These are phyloP conservation scores for Megalops cyprinoides DNA, from an alignment of 2,797 vertebrate species.

Conservation along the genomic window DNA sequence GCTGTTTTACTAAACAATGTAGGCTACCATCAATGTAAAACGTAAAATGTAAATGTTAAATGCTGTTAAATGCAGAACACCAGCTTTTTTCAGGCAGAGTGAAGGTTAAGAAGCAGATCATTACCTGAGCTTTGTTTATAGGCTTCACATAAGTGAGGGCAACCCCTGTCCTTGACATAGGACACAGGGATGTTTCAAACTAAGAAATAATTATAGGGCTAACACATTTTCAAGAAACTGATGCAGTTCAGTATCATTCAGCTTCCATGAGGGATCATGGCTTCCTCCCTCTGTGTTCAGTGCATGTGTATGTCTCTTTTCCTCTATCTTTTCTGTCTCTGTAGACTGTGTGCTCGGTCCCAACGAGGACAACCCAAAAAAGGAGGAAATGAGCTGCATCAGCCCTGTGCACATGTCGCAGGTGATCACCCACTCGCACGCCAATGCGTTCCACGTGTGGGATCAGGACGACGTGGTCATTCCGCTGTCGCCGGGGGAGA, in stretches of 20 bases:
- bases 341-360: slow-evolving; percentile 72
- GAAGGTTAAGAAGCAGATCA: too few species aligned
- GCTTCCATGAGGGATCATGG: too few species aligned
- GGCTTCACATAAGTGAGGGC: too few species aligned
- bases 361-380: slow-evolving; percentile 61
- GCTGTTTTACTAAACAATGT: too few species aligned
- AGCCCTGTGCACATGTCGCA: slow-evolving; percentile 51
- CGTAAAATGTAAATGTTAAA: too few species aligned
- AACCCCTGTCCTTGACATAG: too few species aligned
- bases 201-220: not conserved
- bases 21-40: too few species aligned
- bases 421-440: slow-evolving; percentile 61
- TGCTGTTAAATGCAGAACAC: too few species aligned
- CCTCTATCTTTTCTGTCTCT: not conserved
- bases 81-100: too few species aligned
- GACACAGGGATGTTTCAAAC: too few species aligned
- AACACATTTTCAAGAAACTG: not conserved
- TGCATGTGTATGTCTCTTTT: not conserved
- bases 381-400: slow-evolving; percentile 46
- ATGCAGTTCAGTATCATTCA: too few species aligned
- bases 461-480: slow-evolving; percentile 75
- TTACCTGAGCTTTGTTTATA: too few species aligned
- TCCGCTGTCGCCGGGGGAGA: slow-evolving; percentile 57
- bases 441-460: slow-evolving; percentile 76
- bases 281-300: not conserved